Evolutionary conservation across 2,113 vertebrate genomes (phyloP).

Genomic region (Takifugu flavidus): DNA sequence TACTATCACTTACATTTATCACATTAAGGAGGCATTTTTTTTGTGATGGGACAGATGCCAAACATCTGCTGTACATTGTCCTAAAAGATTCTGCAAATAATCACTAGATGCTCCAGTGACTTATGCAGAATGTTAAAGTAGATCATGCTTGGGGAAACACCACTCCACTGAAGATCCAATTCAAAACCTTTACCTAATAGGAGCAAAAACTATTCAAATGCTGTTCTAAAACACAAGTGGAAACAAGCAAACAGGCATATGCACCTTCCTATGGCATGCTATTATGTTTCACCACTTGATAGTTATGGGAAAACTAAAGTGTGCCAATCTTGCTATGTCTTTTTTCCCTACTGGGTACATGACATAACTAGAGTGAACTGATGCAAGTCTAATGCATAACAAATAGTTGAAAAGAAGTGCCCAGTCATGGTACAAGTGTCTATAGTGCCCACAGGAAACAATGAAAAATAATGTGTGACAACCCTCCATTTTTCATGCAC

Average conservation of each 20-base stretch:
- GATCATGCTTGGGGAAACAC: no score
- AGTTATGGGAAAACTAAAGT: constrained; percentile 39
- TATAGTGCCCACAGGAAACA: constrained; percentile 42
- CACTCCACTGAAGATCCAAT: no score
- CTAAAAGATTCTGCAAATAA: no score
- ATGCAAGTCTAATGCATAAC: constrained; percentile 63
- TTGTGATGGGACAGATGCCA: no score
- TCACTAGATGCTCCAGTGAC: no score
- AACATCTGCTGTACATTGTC: no score
- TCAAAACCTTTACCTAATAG: no score
- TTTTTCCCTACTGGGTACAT: constrained; percentile 42
- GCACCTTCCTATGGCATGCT: background rate
- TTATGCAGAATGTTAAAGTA: no score
- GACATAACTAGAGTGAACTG: constrained; percentile 58
- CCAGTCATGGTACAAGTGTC: constrained; percentile 49
- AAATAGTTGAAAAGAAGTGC: constrained; percentile 49
- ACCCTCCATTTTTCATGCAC: constrained; percentile 42
- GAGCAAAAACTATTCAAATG: no score
- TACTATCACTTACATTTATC: no score
- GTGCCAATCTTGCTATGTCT: constrained; percentile 22
- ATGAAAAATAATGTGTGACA: constrained; percentile 45
- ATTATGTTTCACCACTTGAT: background rate
- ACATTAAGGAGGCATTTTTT: no score
- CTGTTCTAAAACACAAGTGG: no score
- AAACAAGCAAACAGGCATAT: background rate